A percentile compares a stretch with the other conserved stretches of the same genome.
Conservation (phyloP, 2,113 vertebrate species). For the Tragelaphus strepsiceros region DNA sequence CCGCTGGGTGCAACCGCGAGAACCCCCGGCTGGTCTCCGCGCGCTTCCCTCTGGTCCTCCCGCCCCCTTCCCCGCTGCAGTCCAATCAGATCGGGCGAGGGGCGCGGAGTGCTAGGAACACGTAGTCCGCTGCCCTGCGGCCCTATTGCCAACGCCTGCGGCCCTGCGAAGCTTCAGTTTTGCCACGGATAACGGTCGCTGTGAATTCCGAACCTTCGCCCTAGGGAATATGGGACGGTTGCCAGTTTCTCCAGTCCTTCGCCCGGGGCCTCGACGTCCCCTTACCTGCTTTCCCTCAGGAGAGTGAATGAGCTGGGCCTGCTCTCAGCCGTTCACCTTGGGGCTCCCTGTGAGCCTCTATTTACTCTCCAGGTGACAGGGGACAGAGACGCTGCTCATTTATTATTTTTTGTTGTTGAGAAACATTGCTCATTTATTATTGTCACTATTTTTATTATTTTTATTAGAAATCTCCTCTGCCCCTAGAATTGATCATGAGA, state of each 20-base stretch:
- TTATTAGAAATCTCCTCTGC: not conserved
- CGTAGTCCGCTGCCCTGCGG: fast-evolving
- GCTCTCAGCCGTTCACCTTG: no score
- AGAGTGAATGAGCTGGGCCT: not conserved
- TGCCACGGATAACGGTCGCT: not conserved
- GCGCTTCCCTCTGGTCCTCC: not conserved
- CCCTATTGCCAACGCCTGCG: fast-evolving
- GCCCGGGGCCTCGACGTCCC: not conserved
- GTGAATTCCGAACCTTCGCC: not conserved
- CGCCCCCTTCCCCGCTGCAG: not conserved
- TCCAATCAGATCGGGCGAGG: conserved; percentile 41
- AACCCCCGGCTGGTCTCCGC: not conserved
- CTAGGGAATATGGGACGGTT: not conserved
- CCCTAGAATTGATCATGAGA: not conserved
- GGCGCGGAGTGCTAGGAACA: not conserved
- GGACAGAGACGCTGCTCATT: not conserved
- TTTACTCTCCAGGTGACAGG: not conserved
- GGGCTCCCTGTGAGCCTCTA: not conserved
- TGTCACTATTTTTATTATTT: not conserved
- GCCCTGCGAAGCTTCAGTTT: fast-evolving
- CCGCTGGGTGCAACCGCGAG: not conserved
- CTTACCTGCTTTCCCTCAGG: not conserved
- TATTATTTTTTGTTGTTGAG: not conserved
- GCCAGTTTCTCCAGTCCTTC: not conserved
- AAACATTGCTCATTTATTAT: not conserved